phyloP scores from a whole-genome alignment of 2,113 vertebrate genomes.

The Okapia johnstoni region DNA sequence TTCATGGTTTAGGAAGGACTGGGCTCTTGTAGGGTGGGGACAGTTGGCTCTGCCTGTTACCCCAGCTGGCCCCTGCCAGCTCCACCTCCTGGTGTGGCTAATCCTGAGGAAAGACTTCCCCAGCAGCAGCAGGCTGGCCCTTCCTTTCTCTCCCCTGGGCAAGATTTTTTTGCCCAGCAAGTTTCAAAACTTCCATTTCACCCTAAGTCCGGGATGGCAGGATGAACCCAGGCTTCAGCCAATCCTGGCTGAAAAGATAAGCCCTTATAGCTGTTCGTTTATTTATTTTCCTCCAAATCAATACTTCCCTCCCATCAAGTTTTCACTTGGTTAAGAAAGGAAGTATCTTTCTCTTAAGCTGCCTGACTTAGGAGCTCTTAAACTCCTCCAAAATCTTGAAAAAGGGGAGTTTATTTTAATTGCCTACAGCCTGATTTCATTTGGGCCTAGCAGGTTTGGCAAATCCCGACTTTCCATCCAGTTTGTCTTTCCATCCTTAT shows the following conservation, averaged over 20 bases:
- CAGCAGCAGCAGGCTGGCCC: not conserved
- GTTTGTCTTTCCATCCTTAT: slow-evolving; percentile 36
- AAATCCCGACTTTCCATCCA: not conserved
- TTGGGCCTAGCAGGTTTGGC: not conserved
- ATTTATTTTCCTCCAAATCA: slow-evolving; percentile 13
- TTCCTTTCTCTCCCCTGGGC: not conserved
- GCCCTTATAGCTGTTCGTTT: not conserved
- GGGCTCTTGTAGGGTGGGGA: not conserved
- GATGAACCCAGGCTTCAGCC: not conserved
- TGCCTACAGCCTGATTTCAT: slow-evolving; percentile 3
- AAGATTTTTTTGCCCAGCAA: not conserved
- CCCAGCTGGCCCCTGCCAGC: not conserved
- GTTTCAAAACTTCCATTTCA: not conserved
- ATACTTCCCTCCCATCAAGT: not conserved
- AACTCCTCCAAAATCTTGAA: slow-evolving; percentile 24
- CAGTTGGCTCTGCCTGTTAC: not conserved
- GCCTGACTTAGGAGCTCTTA: not conserved
- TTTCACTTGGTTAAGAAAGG: slow-evolving; percentile 30
- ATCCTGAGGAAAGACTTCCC: not conserved
- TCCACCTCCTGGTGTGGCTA: not conserved
- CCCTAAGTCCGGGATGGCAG: not conserved
- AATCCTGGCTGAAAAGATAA: not conserved
- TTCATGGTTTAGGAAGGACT: not conserved
- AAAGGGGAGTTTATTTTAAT: slow-evolving; percentile 29
- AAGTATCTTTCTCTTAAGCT: slow-evolving; percentile 21